Evolutionary conservation across 2,797 vertebrate species (phyloP).

Genomic region (Melanotaenia trifasciata): DNA sequence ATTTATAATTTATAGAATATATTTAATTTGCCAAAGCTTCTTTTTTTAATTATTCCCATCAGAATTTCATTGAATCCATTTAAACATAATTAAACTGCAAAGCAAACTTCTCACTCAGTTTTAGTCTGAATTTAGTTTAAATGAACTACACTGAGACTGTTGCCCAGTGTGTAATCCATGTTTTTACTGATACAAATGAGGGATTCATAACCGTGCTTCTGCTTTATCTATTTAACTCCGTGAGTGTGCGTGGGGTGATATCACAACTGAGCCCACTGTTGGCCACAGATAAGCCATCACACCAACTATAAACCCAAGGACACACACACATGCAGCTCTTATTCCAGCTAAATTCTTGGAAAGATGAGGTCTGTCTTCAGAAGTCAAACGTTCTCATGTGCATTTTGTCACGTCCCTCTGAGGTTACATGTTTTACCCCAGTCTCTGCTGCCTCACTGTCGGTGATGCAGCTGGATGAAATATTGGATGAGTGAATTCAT

Average conservation of each 20-base stretch:
- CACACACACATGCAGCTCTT: conserved; percentile 10
- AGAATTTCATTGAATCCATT: neutral
- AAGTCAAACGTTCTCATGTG: conserved; percentile 37
- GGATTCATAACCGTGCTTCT: conserved; percentile 16
- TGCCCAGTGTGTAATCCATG: neutral
- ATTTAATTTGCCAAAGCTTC: neutral
- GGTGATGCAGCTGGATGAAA: conserved; percentile 2
- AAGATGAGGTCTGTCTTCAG: conserved; percentile 40
- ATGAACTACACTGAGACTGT: neutral
- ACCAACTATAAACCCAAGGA: neutral
- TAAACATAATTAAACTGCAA: neutral
- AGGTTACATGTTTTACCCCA: neutral
- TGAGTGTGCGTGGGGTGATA: conserved; percentile 39
- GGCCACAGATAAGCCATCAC: conserved; percentile 54
- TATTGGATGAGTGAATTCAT: neutral
- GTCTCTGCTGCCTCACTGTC: neutral
- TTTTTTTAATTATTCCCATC: neutral
- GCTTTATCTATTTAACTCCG: conserved; percentile 23
- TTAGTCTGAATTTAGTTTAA: neutral
- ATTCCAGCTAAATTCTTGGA: conserved; percentile 46
- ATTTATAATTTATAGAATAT: neutral
- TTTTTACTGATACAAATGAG: conserved; percentile 4
- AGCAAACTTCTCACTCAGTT: no score
- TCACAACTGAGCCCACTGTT: conserved; percentile 48
- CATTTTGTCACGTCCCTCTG: neutral